A percentile compares a stretch with the other conserved stretches of the same genome.
phyloP scores from a whole-genome alignment of 2,113 vertebrate species.

The Alethe castanea region DNA sequence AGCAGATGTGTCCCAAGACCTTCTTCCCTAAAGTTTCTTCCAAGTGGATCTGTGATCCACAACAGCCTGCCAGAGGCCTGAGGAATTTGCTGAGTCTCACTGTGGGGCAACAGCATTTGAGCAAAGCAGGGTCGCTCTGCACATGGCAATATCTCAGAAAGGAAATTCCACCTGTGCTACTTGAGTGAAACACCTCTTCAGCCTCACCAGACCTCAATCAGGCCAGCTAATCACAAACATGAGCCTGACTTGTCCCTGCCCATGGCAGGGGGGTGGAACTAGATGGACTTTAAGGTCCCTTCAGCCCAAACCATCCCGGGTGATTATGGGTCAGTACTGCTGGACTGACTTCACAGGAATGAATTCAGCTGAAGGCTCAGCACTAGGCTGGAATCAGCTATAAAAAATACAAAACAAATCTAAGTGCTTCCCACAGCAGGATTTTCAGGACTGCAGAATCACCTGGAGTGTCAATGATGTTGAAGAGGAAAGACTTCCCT shows the following conservation, averaged over 20 bases:
- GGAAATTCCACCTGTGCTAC: not conserved
- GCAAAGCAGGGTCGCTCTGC: not conserved
- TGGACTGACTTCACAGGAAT: not conserved
- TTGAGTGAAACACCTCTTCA: not conserved
- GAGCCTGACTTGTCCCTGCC: not conserved
- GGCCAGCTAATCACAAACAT: not conserved
- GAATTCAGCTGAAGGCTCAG: not conserved
- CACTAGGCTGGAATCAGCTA: not conserved
- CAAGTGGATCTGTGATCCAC: not conserved
- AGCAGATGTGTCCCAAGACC: not conserved
- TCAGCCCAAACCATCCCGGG: not conserved
- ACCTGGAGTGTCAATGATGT: slow-evolving; percentile 99
- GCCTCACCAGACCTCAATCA: not conserved
- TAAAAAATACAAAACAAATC: not conserved
- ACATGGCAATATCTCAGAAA: not conserved
- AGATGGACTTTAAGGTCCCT: not conserved
- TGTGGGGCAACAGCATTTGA: not conserved
- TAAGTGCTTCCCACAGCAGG: not conserved
- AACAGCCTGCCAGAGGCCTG: not conserved
- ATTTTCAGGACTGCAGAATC: not conserved
- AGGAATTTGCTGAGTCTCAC: not conserved
- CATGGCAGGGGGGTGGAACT: not conserved
- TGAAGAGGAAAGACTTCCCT: slow-evolving; percentile 97
- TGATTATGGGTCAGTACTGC: not conserved
- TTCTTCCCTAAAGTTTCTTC: not conserved